Evolutionary conservation across 2,888 invertebrate genomes (phyloP), one percentile per base, ranked within the genome.

Genomic region (Megalurothrips usitatus): DNA sequence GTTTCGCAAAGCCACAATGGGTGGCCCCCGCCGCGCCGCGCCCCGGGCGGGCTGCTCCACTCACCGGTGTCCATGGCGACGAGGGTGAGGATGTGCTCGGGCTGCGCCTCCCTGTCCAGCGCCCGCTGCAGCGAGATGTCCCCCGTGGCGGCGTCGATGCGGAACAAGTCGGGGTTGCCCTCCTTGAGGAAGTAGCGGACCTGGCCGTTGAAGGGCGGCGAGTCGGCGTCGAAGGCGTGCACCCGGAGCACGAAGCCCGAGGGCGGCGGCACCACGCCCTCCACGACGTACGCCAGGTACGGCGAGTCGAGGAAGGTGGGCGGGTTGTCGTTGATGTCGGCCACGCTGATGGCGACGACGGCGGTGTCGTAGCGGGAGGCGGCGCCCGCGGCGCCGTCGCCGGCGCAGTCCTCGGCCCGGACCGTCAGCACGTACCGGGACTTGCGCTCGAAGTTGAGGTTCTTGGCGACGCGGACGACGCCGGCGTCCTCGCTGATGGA

Each of bases 241-340:
- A 97, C 94, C 84, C 94, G 83, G 68, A 84, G 84, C 84, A 95
- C 92, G 87, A 94, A 94, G 80, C 94, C 94, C 85, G 90, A 92
- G 85, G 92, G 93, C 80, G 94, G 93, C 81, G 94, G 94, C 83
- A 94, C 91, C 85, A 94, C 92, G 87, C 96, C 96, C 89, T 98
- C 98, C 93, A 96, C 95, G 82, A 97, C 96, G 87, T 94, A 94
- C 8, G 96, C 96, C 86, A 96, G 89, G 88, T 97, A 97, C 0
- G 97, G 97, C n/a, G 97, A 96, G 88, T 98, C 95, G 84, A 96
- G 89, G 88, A 98, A 98, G 79, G 95, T 93, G 79, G 98, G 98
- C 49, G 94, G 93, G 86, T 96, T 96, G 89, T 98, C 97, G 88
- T 98, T 97, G 86, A 97, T 94, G 88, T 98, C 97, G 84, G 94